These are phyloP conservation scores for Gnathonemus echidnorhynchus DNA, from an alignment of 2,113 vertebrate species.

Conservation along the genomic window DNA sequence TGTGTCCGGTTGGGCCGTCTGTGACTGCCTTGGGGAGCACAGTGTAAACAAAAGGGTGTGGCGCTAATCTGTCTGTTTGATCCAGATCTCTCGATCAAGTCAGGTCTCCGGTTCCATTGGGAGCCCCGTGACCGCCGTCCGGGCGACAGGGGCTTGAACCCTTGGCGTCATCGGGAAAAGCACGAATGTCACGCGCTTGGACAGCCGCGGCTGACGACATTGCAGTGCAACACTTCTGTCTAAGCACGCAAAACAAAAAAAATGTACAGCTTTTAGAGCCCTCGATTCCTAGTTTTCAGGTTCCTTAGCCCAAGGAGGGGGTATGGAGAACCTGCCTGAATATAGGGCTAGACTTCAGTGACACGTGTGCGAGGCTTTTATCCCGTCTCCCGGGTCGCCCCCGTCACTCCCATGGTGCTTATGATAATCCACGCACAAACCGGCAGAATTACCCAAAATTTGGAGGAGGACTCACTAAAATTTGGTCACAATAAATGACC, in stretches of 20 bases:
- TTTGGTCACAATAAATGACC: neutral
- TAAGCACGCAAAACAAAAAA: neutral
- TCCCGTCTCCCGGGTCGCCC: conserved; percentile 37
- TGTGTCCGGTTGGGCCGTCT: conserved; percentile 42
- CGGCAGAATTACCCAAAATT: neutral
- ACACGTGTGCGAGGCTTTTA: conserved; percentile 1
- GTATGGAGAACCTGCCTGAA: neutral
- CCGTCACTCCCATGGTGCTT: conserved; percentile 37
- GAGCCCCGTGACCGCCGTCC: neutral
- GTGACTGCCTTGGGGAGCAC: neutral
- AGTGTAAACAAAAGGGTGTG: neutral
- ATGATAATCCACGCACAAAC: neutral
- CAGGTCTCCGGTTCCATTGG: neutral
- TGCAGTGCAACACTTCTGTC: neutral
- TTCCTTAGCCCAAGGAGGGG: neutral
- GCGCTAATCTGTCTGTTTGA: neutral
- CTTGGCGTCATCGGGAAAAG: neutral
- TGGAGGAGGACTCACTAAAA: neutral
- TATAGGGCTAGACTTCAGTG: neutral
- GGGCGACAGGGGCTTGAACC: neutral
- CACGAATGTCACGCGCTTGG: neutral
- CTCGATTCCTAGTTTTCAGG: neutral
- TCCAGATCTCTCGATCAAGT: neutral
- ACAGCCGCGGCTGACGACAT: conserved; percentile 3
- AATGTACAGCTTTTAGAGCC: neutral